Evolutionary conservation across 1,140 invertebrate genomes (phyloP).

Genomic region (Euwallacea similis): DNA sequence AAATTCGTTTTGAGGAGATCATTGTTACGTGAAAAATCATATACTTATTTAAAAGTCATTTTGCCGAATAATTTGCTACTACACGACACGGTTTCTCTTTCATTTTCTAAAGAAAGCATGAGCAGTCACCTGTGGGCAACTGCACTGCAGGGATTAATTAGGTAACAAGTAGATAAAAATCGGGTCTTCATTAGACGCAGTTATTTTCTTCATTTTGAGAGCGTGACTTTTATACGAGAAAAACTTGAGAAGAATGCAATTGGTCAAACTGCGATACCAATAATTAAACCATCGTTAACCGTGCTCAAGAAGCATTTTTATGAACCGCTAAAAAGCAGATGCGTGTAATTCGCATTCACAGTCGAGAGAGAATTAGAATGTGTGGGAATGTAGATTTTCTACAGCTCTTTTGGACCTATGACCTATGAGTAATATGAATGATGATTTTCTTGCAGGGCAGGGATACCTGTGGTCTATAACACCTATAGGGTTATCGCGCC

Average conservation of each 20-base stretch:
- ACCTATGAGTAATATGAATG: no score
- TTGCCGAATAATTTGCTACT: no score
- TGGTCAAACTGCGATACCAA: background rate
- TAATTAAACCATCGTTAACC: slow-evolving; percentile 1
- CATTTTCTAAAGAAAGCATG: background rate
- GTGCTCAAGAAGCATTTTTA: background rate
- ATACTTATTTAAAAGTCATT: no score
- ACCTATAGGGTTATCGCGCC: background rate
- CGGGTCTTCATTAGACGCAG: background rate
- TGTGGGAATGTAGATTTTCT: no score
- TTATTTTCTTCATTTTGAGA: background rate
- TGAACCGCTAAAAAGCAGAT: no score
- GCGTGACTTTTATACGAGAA: background rate
- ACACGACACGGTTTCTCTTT: background rate
- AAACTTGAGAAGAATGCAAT: no score
- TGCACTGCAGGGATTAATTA: background rate
- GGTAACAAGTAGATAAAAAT: background rate
- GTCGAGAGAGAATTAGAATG: no score
- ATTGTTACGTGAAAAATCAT: no score
- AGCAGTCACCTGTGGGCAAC: background rate
- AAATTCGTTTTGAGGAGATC: no score
- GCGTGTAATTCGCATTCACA: no score
- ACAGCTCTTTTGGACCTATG: no score
- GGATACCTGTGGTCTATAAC: background rate
- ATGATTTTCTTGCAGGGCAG: no score